Percentiles rank a stretch among this genome's conserved stretches.
Evolutionary conservation across 2,113 vertebrate genomes (phyloP).

Genomic region (Nymphicus hollandicus): DNA sequence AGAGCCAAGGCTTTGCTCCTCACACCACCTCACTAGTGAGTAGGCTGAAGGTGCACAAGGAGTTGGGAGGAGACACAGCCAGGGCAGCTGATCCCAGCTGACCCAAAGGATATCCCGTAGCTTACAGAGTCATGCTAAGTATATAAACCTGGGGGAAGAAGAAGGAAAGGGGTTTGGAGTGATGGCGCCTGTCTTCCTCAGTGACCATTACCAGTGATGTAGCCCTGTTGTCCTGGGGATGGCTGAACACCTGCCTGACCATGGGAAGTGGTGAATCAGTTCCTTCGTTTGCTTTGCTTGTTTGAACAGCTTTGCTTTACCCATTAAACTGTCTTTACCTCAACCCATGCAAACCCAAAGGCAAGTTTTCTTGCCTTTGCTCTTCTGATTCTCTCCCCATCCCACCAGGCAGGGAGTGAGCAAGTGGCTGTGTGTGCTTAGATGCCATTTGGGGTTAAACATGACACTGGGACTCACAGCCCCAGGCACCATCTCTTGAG

Average conservation of each 20-base stretch:
- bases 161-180: background rate
- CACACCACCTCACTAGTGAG: background rate
- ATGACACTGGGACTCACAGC: background rate
- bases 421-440: background rate
- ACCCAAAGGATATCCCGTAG: background rate
- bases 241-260: background rate
- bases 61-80: background rate
- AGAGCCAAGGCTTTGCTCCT: background rate
- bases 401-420: background rate
- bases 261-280: background rate
- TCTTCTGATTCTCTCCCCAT: background rate
- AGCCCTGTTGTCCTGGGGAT: background rate
- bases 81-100: background rate
- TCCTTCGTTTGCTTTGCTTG: background rate
- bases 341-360: background rate
- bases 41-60: background rate
- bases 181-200: background rate
- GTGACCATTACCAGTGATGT: background rate
- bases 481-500: background rate
- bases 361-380: background rate
- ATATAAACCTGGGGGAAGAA: background rate
- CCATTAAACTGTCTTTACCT: background rate
- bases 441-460: background rate
- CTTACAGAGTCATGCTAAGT: background rate
- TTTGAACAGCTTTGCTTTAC: background rate